Base-by-base conservation (phyloP, 1,140 invertebrate species). In the Zeugodacus cucurbitae region DNA sequence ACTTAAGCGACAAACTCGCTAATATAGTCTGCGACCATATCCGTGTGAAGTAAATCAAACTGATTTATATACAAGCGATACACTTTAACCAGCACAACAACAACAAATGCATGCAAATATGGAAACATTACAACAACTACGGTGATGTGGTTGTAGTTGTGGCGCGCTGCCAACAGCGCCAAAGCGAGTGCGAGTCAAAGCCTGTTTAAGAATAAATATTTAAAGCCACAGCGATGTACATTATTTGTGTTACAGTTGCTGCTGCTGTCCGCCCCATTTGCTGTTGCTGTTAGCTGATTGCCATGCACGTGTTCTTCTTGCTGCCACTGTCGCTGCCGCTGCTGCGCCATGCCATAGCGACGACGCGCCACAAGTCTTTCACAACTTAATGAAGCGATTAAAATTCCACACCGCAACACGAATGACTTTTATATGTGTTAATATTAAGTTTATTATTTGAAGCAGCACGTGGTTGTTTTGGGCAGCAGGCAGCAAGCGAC, bases 371-470 rank as follows among this genome's bases (percentile, higher is more conserved):
- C 48, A 78, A 57, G 29, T 88, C 74, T 29, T 82, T 82, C 74
- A 82, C 74, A 82, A 48, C 67, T 85, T 89, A 89, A 89, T 89
- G 74, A 88, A 88, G 87, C 88, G 87, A 89, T 89, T 89, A 89
- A 89, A 89, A 89, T 89, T 89, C 88, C 87, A 62, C 62, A 88
- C 87, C 58, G 62, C 78, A 88, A 74, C 62, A 57, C 58, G 62
- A 86, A 89, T 89, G 88, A 89, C 88, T 89, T 89, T 89, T 89
- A 89, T 89, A 89, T 89, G 88, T 89, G 88, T 89, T 89, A 89
- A 89, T 89, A 89, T 89, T 89, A 88, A 89, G 88, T 88, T 89
- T 89, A 88, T 89, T 88, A 89, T 89, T 89, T 89, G 86, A 89
- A 89, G 37, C 82, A 89, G 88, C 88, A 89, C 88, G 88, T 89